A percentile compares a stretch with the other conserved stretches of the same genome.
Conservation (phyloP, 2,888 invertebrate genomes). For the Eupithecia dodoneata region DNA sequence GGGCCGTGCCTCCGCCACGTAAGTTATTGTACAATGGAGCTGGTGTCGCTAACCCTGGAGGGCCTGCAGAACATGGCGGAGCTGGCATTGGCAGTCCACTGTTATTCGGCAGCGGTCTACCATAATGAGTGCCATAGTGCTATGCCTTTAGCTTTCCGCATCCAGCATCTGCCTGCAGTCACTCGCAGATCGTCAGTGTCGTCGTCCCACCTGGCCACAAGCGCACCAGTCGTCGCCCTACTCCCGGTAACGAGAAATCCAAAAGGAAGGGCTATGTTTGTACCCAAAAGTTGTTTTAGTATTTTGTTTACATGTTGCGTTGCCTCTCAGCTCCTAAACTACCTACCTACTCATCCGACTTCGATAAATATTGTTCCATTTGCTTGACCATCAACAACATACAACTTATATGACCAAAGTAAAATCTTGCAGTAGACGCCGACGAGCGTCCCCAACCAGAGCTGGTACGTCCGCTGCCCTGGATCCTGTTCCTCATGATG, state of each 20-base stretch:
- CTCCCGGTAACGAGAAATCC: not conserved
- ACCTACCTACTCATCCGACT: not conserved
- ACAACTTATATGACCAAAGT: not conserved
- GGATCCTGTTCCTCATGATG: constrained; percentile 82
- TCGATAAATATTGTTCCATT: not conserved
- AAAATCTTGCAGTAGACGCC: constrained; percentile 70
- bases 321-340: not conserved
- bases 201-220: too few species aligned
- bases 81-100: constrained; percentile 36
- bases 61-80: constrained; percentile 68
- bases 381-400: not conserved
- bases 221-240: not conserved
- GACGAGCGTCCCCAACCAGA: constrained; percentile 80
- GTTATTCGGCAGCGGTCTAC: not conserved
- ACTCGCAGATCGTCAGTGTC: too few species aligned
- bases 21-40: constrained; percentile 61
- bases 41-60: constrained; percentile 67
- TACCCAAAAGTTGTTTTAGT: not conserved
- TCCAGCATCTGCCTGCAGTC: not conserved
- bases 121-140: not conserved
- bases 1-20: constrained; percentile 83
- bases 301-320: too few species aligned
- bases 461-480: constrained; percentile 83
- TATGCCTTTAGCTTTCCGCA: not conserved
- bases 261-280: not conserved